Percentiles rank a stretch among this genome's conserved stretches.
These are phyloP conservation scores for Allygus modestus DNA, from an alignment of 2,888 invertebrate genomes.

Conservation along the genomic window DNA sequence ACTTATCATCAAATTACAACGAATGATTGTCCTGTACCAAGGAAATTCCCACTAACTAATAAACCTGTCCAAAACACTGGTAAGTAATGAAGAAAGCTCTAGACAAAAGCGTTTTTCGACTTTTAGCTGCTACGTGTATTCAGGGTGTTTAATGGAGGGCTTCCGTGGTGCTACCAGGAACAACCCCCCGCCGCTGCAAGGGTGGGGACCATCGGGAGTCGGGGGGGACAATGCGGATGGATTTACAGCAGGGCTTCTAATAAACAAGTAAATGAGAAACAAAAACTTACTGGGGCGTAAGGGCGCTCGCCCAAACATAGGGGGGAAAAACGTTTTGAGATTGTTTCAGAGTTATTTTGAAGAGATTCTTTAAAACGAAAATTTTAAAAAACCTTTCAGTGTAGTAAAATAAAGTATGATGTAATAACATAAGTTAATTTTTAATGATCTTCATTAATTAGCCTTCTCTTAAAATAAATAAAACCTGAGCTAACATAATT, in stretches of 20 bases:
- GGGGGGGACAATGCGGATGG: neutral
- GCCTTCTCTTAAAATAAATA: no score
- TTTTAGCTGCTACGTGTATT: constrained; percentile 4
- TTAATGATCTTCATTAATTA: no score
- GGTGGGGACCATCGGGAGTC: neutral
- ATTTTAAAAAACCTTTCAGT: no score
- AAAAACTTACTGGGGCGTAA: constrained; percentile 33
- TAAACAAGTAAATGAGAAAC: constrained; percentile 18
- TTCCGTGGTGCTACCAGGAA: constrained; percentile 41
- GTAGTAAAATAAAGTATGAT: no score
- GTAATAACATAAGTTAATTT: no score
- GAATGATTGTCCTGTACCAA: no score
- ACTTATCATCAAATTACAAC: no score
- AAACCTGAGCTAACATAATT: no score
- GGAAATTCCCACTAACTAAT: neutral
- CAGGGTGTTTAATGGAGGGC: constrained; percentile 12
- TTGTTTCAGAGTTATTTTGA: neutral
- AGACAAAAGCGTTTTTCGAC: neutral
- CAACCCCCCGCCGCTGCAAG: neutral
- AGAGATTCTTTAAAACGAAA: neutral
- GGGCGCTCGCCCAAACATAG: neutral
- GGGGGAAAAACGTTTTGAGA: neutral
- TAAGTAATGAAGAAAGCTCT: neutral
- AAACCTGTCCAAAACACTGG: neutral
- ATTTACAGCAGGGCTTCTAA: constrained; percentile 27